phyloP scores from a whole-genome alignment of 2,797 vertebrate genomes.

The Helostoma temminkii region DNA sequence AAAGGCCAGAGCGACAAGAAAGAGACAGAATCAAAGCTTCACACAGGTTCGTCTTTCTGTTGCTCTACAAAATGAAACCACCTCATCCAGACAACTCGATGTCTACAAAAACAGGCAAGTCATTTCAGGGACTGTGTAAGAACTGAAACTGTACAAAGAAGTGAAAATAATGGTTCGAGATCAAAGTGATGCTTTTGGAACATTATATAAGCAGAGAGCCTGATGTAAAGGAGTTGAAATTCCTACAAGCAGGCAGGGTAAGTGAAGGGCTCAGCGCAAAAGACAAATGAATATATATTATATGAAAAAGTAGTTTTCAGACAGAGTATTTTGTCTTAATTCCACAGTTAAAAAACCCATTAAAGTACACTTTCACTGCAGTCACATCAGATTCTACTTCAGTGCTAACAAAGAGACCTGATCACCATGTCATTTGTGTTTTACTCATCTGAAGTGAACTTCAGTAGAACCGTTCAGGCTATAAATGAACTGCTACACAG shows the following conservation, averaged over 20 bases:
- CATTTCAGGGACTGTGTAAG: not conserved
- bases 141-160: not conserved
- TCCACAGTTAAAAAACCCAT: too few species aligned
- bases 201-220: too few species aligned
- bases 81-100: too few species aligned
- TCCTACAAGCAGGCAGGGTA: not conserved
- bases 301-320: too few species aligned
- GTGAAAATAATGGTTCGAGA: not conserved
- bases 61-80: too few species aligned
- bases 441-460: not conserved
- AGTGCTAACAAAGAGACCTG: not conserved
- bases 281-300: too few species aligned
- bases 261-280: too few species aligned
- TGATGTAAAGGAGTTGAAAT: not conserved
- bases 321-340: not conserved
- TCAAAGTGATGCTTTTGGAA: too few species aligned
- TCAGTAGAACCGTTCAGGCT: not conserved
- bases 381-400: not conserved
- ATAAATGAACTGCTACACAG: not conserved
- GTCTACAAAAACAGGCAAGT: not conserved
- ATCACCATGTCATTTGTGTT: not conserved
- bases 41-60: too few species aligned
- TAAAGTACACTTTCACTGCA: not conserved
- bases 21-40: too few species aligned
- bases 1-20: too few species aligned